Evolutionary conservation across 1,140 invertebrate genomes (phyloP).

Genomic region (Melanaphis sacchari): DNA sequence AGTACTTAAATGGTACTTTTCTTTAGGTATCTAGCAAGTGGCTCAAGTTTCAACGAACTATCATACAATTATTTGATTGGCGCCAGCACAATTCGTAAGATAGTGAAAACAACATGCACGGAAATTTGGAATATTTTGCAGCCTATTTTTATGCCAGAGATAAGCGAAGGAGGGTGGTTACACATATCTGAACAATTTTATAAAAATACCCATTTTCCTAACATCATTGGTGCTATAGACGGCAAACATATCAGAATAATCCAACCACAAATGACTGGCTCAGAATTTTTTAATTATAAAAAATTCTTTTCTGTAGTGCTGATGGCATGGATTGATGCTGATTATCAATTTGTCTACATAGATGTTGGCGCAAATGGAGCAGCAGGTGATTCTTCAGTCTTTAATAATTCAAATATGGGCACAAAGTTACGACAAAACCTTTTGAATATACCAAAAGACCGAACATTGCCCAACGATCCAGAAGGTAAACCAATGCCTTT

Average conservation of each 20-base stretch:
- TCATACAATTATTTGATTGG: not conserved
- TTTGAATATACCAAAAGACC: not conserved
- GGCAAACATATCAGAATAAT: conserved; percentile 65
- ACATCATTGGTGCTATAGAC: conserved; percentile 65
- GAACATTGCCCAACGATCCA: conserved; percentile 3
- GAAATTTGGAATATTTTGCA: not conserved
- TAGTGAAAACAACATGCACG: not conserved
- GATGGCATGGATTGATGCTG: conserved; percentile 62
- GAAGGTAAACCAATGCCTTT: conserved; percentile 47
- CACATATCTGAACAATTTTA: conserved; percentile 62
- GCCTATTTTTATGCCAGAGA: not conserved
- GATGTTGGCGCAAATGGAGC: conserved; percentile 62
- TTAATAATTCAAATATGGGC: conserved; percentile 59
- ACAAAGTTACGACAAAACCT: not conserved
- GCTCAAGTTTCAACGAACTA: not conserved
- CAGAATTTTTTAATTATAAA: conserved; percentile 67
- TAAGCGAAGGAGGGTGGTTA: not conserved
- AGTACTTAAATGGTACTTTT: not conserved
- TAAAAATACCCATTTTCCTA: conserved; percentile 63
- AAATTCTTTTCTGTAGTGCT: conserved; percentile 64
- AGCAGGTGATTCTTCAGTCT: conserved; percentile 62
- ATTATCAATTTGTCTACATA: conserved; percentile 62
- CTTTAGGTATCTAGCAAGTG: not conserved
- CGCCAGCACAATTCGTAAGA: not conserved
- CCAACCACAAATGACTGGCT: conserved; percentile 62